Conservation (phyloP, 2,113 vertebrate genomes). For the Motacilla alba region DNA sequence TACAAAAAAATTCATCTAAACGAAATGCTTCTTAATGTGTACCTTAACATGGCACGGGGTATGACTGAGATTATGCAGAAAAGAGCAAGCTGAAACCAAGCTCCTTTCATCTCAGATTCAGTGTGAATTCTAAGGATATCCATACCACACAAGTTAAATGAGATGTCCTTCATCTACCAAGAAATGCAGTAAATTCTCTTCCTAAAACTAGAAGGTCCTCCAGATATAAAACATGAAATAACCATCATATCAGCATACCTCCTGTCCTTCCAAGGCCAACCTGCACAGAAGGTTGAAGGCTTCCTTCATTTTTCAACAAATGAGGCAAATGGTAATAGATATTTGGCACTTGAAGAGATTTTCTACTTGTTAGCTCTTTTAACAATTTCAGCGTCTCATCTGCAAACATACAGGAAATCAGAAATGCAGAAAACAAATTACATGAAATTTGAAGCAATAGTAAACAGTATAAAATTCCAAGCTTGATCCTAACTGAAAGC, state of each 20-base stretch:
- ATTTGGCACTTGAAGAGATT: conserved; percentile 96
- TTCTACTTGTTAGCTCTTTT: conserved; percentile 90
- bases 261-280: conserved; percentile 90
- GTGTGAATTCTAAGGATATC: neutral
- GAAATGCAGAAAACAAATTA: neutral
- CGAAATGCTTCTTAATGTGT: neutral
- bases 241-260: conserved; percentile 72
- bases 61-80: neutral
- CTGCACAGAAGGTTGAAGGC: conserved; percentile 94
- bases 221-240: neutral
- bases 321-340: conserved; percentile 99
- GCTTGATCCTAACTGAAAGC: neutral
- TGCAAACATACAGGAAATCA: conserved; percentile 63
- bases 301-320: conserved; percentile 94
- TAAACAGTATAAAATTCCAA: neutral
- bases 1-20: neutral
- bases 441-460: neutral
- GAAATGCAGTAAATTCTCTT: neutral
- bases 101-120: neutral
- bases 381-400: conserved; percentile 94
- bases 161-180: neutral
- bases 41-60: neutral
- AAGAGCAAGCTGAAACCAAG: conserved; percentile 19
- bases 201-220: neutral
- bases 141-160: neutral